Conservation (phyloP, 2,797 vertebrate genomes). For the Schizopygopsis malacanthus region DNA sequence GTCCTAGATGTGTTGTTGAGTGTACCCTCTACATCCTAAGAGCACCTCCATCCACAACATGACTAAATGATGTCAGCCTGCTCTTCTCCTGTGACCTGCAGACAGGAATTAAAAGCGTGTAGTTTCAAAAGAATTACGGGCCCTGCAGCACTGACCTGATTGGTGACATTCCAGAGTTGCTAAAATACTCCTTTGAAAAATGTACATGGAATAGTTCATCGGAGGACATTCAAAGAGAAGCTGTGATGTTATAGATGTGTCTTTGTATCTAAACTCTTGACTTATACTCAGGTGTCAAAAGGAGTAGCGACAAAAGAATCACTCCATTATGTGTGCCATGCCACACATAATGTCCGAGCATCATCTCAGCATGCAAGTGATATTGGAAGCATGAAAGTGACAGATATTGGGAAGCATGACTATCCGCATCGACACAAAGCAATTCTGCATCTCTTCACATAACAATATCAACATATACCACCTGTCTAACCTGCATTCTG, state of each 20-base stretch:
- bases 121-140: conserved; percentile 65
- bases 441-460: neutral
- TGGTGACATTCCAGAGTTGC: conserved; percentile 63
- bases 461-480: conserved; percentile 15
- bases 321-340: conserved; percentile 58
- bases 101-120: conserved; percentile 71
- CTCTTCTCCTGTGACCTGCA: conserved; percentile 67
- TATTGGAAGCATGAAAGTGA: conserved; percentile 5
- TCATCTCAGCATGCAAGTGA: neutral
- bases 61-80: conserved; percentile 67
- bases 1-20: conserved; percentile 65
- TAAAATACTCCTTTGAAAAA: conserved; percentile 64
- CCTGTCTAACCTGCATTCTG: conserved; percentile 13
- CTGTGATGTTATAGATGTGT: conserved; percentile 5
- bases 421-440: neutral
- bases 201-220: neutral
- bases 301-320: conserved; percentile 55
- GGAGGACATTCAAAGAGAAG: neutral
- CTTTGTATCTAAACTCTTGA: conserved; percentile 16
- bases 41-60: conserved; percentile 69
- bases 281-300: conserved; percentile 61
- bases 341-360: conserved; percentile 9
- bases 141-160: conserved; percentile 63
- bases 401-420: conserved; percentile 26
- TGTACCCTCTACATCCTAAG: conserved; percentile 61